Evolutionary conservation across 2,113 vertebrate species (phyloP).

Genomic region (Cyanistes caeruleus): DNA sequence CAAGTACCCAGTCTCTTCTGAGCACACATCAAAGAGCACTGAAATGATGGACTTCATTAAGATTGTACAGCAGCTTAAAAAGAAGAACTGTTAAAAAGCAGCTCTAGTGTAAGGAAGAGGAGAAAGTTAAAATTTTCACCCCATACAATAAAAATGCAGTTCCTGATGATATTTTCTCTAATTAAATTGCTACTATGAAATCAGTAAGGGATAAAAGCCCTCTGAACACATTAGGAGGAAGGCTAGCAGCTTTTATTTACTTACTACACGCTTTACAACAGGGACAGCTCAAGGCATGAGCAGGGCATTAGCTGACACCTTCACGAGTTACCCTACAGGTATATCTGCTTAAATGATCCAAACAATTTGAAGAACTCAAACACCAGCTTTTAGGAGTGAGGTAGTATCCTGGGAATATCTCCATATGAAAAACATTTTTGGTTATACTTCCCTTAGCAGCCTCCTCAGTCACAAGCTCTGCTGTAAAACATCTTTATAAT

Average conservation of each 20-base stretch:
- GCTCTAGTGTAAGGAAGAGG: conserved; percentile 4
- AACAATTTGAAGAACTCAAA: not conserved
- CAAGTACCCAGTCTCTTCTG: not conserved
- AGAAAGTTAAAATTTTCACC: not conserved
- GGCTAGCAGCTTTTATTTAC: not conserved
- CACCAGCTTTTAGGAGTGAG: not conserved
- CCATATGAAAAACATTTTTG: not conserved
- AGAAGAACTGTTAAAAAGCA: not conserved
- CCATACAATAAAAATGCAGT: not conserved
- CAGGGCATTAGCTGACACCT: not conserved
- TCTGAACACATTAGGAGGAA: not conserved
- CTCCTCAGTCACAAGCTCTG: not conserved
- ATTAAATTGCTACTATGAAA: not conserved
- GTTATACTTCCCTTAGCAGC: not conserved
- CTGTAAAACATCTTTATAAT: not conserved
- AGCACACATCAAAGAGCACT: not conserved
- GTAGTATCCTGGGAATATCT: not conserved
- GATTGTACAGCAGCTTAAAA: not conserved
- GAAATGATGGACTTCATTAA: not conserved
- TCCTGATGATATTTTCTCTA: not conserved
- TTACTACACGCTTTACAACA: no score
- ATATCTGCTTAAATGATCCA: not conserved
- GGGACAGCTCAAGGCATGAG: not conserved
- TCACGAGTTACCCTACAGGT: not conserved
- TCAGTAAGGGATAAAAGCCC: not conserved